phyloP scores from a whole-genome alignment of 1,140 invertebrate genomes.

The Lepidurus couesii region DNA sequence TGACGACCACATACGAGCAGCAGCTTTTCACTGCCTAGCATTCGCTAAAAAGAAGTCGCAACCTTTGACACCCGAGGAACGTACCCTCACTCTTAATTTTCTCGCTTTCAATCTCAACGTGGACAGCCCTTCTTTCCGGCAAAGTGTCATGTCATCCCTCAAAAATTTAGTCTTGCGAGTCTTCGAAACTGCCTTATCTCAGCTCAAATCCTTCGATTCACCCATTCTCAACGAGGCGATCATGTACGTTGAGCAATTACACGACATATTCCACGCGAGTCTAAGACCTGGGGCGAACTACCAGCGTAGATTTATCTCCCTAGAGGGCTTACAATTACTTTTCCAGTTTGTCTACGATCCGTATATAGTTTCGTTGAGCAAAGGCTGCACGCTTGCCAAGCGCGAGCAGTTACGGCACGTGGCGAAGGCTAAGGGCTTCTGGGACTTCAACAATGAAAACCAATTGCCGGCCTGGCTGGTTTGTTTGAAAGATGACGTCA shows the following conservation, averaged over 20 bases:
- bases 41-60: constrained; percentile 33
- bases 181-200: constrained; percentile 29
- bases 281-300: constrained; percentile 27
- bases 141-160: constrained; percentile 25
- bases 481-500: constrained; percentile 45
- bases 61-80: background rate
- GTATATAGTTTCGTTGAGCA: constrained; percentile 6
- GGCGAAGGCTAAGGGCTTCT: background rate
- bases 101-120: constrained; percentile 28
- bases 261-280: constrained; percentile 25
- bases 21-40: constrained; percentile 25
- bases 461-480: constrained; percentile 37
- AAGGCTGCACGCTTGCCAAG: constrained; percentile 26
- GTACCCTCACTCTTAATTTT: constrained; percentile 24
- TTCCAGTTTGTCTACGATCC: constrained; percentile 21
- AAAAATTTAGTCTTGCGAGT: constrained; percentile 29
- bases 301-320: constrained; percentile 23
- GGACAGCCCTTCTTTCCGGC: constrained; percentile 31
- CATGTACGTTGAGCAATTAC: constrained; percentile 15
- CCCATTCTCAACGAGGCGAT: constrained; percentile 7
- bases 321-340: constrained; percentile 20
- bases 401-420: background rate
- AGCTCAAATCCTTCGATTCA: background rate
- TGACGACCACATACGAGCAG: constrained; percentile 30
- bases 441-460: constrained; percentile 25